phyloP scores from a whole-genome alignment of 1,140 invertebrate genomes.

The Coelopa frigida region DNA sequence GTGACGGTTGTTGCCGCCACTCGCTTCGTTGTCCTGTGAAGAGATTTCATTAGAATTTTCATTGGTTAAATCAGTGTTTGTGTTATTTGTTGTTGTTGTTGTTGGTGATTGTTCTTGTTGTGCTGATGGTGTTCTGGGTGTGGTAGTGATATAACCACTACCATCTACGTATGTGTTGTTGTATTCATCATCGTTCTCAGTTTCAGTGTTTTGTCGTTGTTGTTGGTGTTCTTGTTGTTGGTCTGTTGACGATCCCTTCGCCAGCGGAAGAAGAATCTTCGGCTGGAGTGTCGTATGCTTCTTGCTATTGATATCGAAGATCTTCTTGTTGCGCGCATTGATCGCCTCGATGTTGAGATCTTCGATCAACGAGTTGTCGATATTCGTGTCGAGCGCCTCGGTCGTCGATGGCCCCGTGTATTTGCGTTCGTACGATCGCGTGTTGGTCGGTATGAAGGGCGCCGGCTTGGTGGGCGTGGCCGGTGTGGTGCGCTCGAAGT shows the following conservation, averaged over 20 bases:
- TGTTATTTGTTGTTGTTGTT: constrained; percentile 26
- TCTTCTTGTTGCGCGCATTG: constrained; percentile 48
- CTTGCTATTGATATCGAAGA: constrained; percentile 46
- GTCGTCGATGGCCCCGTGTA: constrained; percentile 33
- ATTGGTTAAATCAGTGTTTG: constrained; percentile 20
- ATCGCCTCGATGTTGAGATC: constrained; percentile 45
- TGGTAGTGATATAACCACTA: constrained; percentile 29
- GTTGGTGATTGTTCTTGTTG: constrained; percentile 22
- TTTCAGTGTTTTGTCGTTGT: constrained; percentile 11
- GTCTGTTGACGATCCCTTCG: constrained; percentile 10
- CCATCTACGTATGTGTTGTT: constrained; percentile 10
- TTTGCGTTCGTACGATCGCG: constrained; percentile 38
- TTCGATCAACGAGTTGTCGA: constrained; percentile 38
- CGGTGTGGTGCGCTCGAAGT: constrained; percentile 34
- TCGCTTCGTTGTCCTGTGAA: constrained; percentile 32
- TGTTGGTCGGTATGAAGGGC: constrained; percentile 34
- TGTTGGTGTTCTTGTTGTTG: constrained; percentile 1
- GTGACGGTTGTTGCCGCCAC: neutral
- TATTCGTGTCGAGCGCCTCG: constrained; percentile 16
- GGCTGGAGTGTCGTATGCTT: constrained; percentile 40
- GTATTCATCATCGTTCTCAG: constrained; percentile 14
- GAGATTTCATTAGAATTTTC: constrained; percentile 38
- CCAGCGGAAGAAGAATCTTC: constrained; percentile 18
- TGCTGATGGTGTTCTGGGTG: constrained; percentile 30
- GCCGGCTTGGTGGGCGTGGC: constrained; percentile 33